A percentile compares a stretch with the other conserved stretches of the same genome.
Conservation (phyloP, 2,113 vertebrate genomes). For the Onychostruthus taczanowskii region DNA sequence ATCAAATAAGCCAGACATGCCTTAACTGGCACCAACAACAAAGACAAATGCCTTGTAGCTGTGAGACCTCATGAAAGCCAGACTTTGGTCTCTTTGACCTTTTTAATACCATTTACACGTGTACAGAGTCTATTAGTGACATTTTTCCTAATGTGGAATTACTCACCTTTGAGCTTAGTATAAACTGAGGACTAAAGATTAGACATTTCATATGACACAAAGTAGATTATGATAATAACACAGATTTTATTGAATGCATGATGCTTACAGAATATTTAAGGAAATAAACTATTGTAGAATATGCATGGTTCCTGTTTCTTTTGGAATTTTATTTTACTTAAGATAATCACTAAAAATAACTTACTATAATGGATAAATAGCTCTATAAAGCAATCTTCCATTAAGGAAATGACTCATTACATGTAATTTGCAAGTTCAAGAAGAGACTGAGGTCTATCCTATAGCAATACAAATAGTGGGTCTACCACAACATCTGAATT, state of each 20-base stretch:
- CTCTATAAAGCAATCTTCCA: conserved; percentile 36
- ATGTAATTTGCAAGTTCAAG: conserved; percentile 52
- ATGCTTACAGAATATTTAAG: conserved; percentile 5
- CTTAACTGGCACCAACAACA: conserved; percentile 71
- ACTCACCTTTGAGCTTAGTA: conserved; percentile 22
- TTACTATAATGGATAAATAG: conserved; percentile 52
- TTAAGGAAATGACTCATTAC: conserved; percentile 61
- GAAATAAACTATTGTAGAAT: conserved; percentile 24
- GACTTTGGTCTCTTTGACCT: conserved; percentile 67
- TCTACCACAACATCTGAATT: conserved; percentile 7
- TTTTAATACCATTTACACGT: conserved; percentile 63
- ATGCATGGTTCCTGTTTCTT: conserved; percentile 26
- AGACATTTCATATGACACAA: background rate
- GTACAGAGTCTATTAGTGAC: conserved; percentile 39
- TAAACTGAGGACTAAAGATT: background rate
- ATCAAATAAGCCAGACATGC: conserved; percentile 72
- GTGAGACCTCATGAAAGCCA: conserved; percentile 68
- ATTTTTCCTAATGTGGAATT: conserved; percentile 59
- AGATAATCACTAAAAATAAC: conserved; percentile 60
- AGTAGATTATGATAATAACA: background rate
- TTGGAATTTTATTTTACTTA: conserved; percentile 41
- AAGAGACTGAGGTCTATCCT: conserved; percentile 39
- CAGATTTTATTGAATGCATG: background rate
- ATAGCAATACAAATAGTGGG: conserved; percentile 27
- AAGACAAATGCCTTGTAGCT: conserved; percentile 67